Evolutionary conservation across 35 echinoderm and acorn worm genomes (phyloP).

Genomic region (Lytechinus pictus): DNA sequence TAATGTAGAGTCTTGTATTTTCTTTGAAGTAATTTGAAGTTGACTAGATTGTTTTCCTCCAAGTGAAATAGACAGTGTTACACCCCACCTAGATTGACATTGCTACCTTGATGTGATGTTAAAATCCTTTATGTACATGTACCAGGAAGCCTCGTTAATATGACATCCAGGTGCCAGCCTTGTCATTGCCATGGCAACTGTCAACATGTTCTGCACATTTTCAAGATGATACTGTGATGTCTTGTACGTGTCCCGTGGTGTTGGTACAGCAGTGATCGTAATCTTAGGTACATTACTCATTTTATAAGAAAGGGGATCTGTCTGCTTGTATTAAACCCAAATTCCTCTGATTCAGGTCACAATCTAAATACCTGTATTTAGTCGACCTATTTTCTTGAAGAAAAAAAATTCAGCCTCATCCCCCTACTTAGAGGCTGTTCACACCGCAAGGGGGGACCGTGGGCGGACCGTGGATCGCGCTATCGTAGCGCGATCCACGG

Average conservation of each 20-base stretch:
- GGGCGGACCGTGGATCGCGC: too few relatives aligned
- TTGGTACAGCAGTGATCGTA: background rate
- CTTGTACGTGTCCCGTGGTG: background rate
- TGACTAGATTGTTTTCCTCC: too few relatives aligned
- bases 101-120: background rate
- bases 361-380: background rate
- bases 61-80: too few relatives aligned
- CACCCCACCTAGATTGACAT: background rate
- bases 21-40: too few relatives aligned
- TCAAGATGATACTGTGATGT: background rate
- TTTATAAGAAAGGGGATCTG: background rate
- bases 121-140: background rate
- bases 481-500: too few relatives aligned
- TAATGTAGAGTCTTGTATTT: too few relatives aligned
- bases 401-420: too few relatives aligned
- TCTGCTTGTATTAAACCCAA: background rate
- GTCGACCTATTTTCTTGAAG: too few relatives aligned
- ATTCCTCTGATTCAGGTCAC: background rate
- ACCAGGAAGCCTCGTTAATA: background rate
- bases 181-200: background rate
- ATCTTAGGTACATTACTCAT: background rate
- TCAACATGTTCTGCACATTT: background rate
- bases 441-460: too few relatives aligned
- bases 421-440: too few relatives aligned
- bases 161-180: background rate